A percentile compares a stretch with the other conserved stretches of the same genome.
Conservation (phyloP, 2,113 vertebrate genomes). For the Sander lucioperca region DNA sequence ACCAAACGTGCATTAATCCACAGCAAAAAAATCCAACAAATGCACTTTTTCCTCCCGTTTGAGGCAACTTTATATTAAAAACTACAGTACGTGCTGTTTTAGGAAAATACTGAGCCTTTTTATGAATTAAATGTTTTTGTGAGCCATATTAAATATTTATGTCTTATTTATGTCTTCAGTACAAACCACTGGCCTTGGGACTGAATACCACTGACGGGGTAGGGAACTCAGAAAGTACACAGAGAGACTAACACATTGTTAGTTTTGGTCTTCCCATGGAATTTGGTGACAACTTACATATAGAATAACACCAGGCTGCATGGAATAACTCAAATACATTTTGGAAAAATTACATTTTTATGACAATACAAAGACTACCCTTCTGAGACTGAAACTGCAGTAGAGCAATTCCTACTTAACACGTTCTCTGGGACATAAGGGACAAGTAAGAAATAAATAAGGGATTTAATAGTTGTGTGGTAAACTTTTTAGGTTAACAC, state of each 20-base stretch:
- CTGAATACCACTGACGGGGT: neutral
- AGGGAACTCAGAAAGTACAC: neutral
- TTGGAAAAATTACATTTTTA: neutral
- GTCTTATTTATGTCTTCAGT: neutral
- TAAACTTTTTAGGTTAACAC: constrained; percentile 18
- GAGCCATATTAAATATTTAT: neutral
- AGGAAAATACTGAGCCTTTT: neutral
- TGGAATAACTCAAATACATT: neutral
- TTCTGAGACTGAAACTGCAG: neutral
- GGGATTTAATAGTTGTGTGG: neutral
- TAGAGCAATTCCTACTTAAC: neutral
- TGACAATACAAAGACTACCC: constrained; percentile 1
- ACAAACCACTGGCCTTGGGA: neutral
- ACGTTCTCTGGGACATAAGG: constrained; percentile 4
- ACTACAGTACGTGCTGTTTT: neutral
- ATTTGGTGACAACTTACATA: neutral
- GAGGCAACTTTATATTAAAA: no score
- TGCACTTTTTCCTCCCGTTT: no score
- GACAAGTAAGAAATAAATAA: constrained; percentile 64
- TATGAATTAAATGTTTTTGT: neutral
- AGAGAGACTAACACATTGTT: neutral
- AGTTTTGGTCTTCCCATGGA: constrained; percentile 19
- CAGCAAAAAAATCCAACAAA: neutral
- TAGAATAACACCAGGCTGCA: neutral
- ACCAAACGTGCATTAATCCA: neutral